Conservation (phyloP, 23 tunicate species). For the Clavelina lepadiformis region DNA sequence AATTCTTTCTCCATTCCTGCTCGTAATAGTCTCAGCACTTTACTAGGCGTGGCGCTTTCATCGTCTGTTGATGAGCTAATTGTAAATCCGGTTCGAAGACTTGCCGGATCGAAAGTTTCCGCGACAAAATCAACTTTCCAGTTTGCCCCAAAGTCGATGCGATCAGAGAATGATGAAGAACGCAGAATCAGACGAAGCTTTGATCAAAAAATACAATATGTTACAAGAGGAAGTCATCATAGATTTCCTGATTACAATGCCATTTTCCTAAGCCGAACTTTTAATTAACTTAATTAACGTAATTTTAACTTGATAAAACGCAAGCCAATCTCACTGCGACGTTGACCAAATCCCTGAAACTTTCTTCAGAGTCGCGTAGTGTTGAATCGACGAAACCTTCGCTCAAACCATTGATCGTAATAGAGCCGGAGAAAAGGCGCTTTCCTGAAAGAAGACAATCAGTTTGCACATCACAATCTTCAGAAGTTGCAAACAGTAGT, state of each 20-base stretch:
- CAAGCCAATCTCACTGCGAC: conserved; percentile 28
- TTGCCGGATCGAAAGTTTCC: background rate
- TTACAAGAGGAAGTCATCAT: no score
- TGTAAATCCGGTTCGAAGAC: conserved; percentile 10
- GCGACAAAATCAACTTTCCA: conserved; percentile 12
- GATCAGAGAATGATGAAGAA: no score
- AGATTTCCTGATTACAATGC: no score
- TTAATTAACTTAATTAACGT: no score
- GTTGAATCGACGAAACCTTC: conserved; percentile 19
- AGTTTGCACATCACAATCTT: no score
- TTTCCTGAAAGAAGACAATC: conserved; percentile 57
- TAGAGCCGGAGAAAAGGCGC: conserved; percentile 41
- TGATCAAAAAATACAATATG: no score
- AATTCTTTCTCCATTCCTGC: conserved; percentile 11
- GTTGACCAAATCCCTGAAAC: conserved; percentile 10
- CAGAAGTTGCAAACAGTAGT: no score
- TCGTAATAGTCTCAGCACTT: conserved; percentile 5
- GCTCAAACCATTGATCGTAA: conserved; percentile 14
- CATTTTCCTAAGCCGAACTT: no score
- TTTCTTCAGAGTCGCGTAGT: conserved; percentile 28
- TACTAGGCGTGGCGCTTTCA: conserved; percentile 10
- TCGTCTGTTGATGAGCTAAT: conserved; percentile 33
- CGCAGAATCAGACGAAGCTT: no score
- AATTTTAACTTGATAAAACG: no score
- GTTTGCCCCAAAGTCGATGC: conserved; percentile 9